phyloP scores from a whole-genome alignment of 2,113 vertebrate species.

The Struthidea cinerea region DNA sequence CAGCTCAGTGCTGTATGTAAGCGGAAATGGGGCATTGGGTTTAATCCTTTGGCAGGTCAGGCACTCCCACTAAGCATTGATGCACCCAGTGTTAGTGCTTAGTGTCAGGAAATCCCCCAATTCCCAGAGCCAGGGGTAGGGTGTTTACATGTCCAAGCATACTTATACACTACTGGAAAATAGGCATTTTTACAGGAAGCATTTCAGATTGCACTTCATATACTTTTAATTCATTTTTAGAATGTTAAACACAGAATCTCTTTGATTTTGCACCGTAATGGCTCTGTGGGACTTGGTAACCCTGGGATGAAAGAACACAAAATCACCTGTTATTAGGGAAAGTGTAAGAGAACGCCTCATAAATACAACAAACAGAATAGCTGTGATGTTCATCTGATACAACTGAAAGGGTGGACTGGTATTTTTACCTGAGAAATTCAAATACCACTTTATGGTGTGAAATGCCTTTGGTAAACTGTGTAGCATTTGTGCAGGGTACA shows the following conservation, averaged over 20 bases:
- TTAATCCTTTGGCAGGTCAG: slow-evolving; percentile 40
- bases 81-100: background rate
- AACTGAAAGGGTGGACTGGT: background rate
- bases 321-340: background rate
- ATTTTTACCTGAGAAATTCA: background rate
- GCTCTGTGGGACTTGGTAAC: background rate
- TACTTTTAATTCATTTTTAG: background rate
- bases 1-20: background rate
- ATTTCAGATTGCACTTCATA: background rate
- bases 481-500: background rate
- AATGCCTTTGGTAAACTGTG: background rate
- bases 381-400: background rate
- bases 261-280: background rate
- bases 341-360: background rate
- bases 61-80: slow-evolving; percentile 17
- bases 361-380: background rate
- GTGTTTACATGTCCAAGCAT: background rate
- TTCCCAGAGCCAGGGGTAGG: background rate
- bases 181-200: background rate
- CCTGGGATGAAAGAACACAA: background rate
- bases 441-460: background rate
- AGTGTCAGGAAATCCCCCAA: slow-evolving; percentile 19
- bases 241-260: background rate
- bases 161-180: background rate
- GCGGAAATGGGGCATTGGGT: slow-evolving; percentile 33